Evolutionary conservation across 1,140 invertebrate genomes (phyloP), one percentile per base, ranked within the genome.

Genomic region (Camponotus floridanus): DNA sequence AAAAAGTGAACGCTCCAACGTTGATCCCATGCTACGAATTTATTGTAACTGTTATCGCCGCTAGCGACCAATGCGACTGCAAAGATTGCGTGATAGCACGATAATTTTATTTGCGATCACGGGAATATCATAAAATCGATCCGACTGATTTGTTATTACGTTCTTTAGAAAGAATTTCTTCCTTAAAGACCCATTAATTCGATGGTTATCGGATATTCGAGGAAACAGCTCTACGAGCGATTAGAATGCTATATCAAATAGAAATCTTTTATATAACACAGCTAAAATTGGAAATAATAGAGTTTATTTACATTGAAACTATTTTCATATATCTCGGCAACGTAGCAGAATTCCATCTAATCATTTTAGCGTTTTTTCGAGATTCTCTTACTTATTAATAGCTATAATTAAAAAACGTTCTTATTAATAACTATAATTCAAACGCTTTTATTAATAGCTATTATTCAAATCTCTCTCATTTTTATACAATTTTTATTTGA

Each of bases 31-130:
- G 65, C 51, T 57, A 11, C 36, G 36, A 80, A 70, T 80, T 42
- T n/a, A 59, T 21, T 71, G 7, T 21, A 26, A 48, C 21, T 45
- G 57, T 70, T 70, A 80, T 79, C 67, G 31, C 62, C 33, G 18
- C 62, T 21, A 64, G 26, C n/a, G 42, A 26, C 5, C 26, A 13
- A 42, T 26, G 31, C 18, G 13, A 55, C 33, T 39, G 33, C 26
- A 67, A 67, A 18, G 51, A n/a, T 68, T n/a, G 45, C 65, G 39
- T 36, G 3, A 67, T 67, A 21, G 13, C 21, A 21, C 76, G 45
- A 67, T 48, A 45, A 21, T 79, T 79, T 79, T 18, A 9, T 51
- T 79, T 57, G 62, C 62, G 76, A 67, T 79, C 65, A 15, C 45
- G 31, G 3, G 6, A 68, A 7, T 39, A 18, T 13, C 42, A 39